Conservation (phyloP, 2,113 vertebrate genomes). For the Myotis davidii region DNA sequence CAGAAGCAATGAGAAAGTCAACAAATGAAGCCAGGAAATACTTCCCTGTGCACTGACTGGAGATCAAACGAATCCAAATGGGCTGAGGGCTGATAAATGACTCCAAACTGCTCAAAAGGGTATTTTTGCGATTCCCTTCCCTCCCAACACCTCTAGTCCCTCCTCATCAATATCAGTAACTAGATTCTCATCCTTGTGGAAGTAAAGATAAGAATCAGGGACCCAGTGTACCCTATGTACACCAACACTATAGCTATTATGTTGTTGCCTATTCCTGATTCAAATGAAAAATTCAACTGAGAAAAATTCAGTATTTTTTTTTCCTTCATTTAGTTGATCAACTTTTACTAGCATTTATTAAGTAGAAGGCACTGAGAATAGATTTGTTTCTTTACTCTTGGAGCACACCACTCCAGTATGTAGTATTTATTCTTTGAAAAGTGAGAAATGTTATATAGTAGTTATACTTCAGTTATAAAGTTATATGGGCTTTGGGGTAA, state of each 20-base stretch:
- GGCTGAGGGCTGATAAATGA: neutral
- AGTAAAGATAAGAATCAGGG: neutral
- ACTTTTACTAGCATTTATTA: neutral
- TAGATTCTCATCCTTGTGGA: neutral
- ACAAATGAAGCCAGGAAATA: neutral
- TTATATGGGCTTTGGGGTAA: neutral
- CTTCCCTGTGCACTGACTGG: neutral
- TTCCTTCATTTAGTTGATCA: neutral
- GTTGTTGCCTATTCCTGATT: neutral
- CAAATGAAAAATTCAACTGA: neutral
- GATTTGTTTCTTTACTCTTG: neutral
- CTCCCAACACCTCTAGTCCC: neutral
- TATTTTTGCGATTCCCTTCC: neutral
- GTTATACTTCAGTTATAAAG: neutral
- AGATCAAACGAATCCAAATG: neutral
- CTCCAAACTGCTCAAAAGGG: neutral
- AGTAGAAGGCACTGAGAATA: neutral
- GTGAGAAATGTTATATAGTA: neutral
- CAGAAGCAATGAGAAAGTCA: conserved; percentile 27
- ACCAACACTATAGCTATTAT: neutral
- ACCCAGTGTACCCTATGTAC: neutral
- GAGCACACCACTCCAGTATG: neutral
- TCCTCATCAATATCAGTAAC: neutral
- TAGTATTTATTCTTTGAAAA: conserved; percentile 1
- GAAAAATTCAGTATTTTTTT: neutral